Conservation (phyloP, 1,140 invertebrate species). For the Bombus confusus region DNA sequence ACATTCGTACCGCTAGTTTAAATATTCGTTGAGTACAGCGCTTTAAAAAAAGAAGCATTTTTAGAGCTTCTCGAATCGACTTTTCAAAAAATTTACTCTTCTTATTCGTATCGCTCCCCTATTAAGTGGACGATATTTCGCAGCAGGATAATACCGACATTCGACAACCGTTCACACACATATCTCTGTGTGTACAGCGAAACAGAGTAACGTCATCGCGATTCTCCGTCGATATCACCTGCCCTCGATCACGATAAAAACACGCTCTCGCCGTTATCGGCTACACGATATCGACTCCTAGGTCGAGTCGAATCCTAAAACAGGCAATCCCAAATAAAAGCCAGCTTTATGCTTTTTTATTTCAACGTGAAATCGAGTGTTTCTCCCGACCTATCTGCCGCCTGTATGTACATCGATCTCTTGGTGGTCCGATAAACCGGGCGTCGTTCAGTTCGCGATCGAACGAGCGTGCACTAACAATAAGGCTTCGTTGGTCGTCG, state of each 20-base stretch:
- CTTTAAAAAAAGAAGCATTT: too few species aligned
- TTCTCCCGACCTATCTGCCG: slow-evolving; percentile 3
- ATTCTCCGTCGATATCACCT: background rate
- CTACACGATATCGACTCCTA: background rate
- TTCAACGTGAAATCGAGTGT: slow-evolving; percentile 32
- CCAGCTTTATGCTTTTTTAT: background rate
- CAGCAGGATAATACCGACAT: too few species aligned
- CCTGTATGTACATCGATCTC: background rate
- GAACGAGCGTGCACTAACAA: slow-evolving; percentile 11
- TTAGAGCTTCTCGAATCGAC: too few species aligned
- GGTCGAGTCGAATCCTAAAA: background rate
- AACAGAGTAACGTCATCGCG: background rate
- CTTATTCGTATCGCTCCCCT: too few species aligned
- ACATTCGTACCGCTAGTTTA: too few species aligned
- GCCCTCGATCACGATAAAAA: background rate
- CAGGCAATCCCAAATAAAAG: background rate
- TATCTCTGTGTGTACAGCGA: background rate
- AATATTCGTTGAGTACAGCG: too few species aligned
- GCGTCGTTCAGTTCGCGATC: slow-evolving; percentile 29
- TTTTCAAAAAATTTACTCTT: too few species aligned
- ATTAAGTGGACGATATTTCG: too few species aligned
- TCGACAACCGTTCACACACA: background rate
- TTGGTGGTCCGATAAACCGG: slow-evolving; percentile 25
- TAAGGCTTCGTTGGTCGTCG: slow-evolving; percentile 18
- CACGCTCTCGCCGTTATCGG: background rate